Conservation (phyloP, 1,140 invertebrate genomes). For the Neodiprion fabricii region DNA sequence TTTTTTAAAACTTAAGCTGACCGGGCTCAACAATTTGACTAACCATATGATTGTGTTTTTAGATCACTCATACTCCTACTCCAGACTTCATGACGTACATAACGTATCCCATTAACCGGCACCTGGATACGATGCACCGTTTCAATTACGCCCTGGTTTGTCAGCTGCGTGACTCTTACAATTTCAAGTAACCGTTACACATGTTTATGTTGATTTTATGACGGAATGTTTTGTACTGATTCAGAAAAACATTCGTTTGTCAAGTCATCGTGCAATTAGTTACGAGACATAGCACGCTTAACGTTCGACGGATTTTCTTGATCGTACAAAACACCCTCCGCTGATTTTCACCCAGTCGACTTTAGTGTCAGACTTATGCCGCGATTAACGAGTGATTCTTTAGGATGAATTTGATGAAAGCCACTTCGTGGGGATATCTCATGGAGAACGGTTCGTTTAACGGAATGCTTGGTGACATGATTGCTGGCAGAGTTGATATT, state of each 20-base stretch:
- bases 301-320: too few relatives aligned
- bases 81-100: constrained; percentile 66
- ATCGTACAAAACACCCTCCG: too few relatives aligned
- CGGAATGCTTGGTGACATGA: constrained; percentile 70
- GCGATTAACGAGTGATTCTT: constrained; percentile 22
- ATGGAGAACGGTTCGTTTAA: constrained; percentile 68
- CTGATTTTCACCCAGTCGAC: too few relatives aligned
- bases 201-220: background rate
- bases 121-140: constrained; percentile 69
- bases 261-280: too few relatives aligned
- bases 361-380: background rate
- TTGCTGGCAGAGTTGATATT: constrained; percentile 66
- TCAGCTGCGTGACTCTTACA: constrained; percentile 67
- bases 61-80: constrained; percentile 60
- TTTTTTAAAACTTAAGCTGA: constrained; percentile 10
- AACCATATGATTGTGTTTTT: constrained; percentile 26
- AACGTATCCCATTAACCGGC: constrained; percentile 53
- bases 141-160: constrained; percentile 66
- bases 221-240: too few relatives aligned
- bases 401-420: constrained; percentile 62
- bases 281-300: too few relatives aligned
- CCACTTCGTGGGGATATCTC: constrained; percentile 70
- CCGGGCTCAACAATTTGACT: background rate
- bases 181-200: constrained; percentile 62
- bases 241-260: too few relatives aligned